phyloP scores from a whole-genome alignment of 1,140 invertebrate species.

The Drosophila parabipectinata region DNA sequence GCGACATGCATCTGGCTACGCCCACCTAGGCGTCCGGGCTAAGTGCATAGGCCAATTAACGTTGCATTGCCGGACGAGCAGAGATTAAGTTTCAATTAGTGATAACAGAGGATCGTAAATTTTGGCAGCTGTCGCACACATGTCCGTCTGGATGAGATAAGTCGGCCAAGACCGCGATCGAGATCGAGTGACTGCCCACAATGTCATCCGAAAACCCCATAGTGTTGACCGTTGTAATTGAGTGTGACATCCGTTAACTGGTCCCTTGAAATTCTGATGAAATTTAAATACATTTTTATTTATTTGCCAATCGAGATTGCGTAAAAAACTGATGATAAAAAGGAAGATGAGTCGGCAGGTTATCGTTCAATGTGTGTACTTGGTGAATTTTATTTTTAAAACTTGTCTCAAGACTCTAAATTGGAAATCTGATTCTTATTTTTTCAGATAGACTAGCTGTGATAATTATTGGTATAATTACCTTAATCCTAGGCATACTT shows the following conservation, averaged over 20 bases:
- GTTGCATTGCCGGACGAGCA: slow-evolving; percentile 10
- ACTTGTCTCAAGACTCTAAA: neutral
- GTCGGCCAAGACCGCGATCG: slow-evolving; percentile 48
- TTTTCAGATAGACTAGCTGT: slow-evolving; percentile 91
- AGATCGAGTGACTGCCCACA: slow-evolving; percentile 7
- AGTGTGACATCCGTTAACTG: slow-evolving; percentile 55
- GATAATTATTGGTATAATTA: slow-evolving; percentile 90
- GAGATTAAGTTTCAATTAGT: slow-evolving; percentile 52
- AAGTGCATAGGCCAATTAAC: slow-evolving; percentile 47
- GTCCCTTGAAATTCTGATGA: slow-evolving; percentile 30
- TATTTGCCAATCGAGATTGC: neutral
- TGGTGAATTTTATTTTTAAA: neutral
- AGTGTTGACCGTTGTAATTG: slow-evolving; percentile 51
- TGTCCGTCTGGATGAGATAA: slow-evolving; percentile 30
- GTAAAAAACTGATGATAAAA: neutral
- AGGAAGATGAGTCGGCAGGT: neutral
- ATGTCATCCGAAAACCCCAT: neutral
- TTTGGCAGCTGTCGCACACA: slow-evolving; percentile 38
- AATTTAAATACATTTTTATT: neutral
- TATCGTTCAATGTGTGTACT: neutral
- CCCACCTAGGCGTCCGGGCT: slow-evolving; percentile 30
- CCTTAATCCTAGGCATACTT: slow-evolving; percentile 91
- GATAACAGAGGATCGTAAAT: slow-evolving; percentile 45
- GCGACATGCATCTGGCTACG: slow-evolving; percentile 50
- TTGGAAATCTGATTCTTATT: slow-evolving; percentile 36